Base-by-base conservation (phyloP, 1,140 invertebrate species). In the Apis dorsata region DNA sequence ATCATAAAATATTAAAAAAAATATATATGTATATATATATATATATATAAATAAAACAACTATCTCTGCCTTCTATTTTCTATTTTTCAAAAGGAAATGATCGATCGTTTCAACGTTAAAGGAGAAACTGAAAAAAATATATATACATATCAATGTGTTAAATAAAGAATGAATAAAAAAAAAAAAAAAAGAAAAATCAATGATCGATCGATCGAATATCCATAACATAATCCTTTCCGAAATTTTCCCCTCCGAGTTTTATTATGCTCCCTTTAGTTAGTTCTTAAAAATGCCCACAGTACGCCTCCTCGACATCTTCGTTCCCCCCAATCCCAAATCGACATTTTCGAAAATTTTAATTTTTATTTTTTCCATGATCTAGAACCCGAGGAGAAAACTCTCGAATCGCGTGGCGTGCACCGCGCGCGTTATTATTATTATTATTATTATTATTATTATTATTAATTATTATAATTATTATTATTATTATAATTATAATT, bases 351-450 rank as follows among this genome's bases (percentile, higher is more conserved):
- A 60, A 49, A 59, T 75, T 69, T 81, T 34, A 55, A 24, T 24
- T 24, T 24, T 24, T 24, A 24, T 24, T 24, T 24, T 24, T 13
- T 17, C 53, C 19, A 12, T 55, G 51, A 76, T 17, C 34, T 34
- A 71, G 65, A 63, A 63, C 3, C 34, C 34, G 77, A 77, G 59
- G 81, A 79, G 72, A 60, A 76, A 74, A 24, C 24, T 24, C 63
- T 70, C 17, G 28, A 49, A 10, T 21, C 49, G 62, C 34, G 59
- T 75, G 78, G 86, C 85, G 82, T 72, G 85, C 85, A 80, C 73
- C 86, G 86, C 86, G 74, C 57, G 17, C 24, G 17, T 49, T 62
- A 12, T n/a, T 34, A 19, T 55, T 55, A 44, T 44, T 44, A 44
- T 7, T 44, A 44, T 44, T 44, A 34, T 34, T 34, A 44, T 44